Conservation (phyloP, 1,140 invertebrate species). For the Heliconius hermathena region DNA sequence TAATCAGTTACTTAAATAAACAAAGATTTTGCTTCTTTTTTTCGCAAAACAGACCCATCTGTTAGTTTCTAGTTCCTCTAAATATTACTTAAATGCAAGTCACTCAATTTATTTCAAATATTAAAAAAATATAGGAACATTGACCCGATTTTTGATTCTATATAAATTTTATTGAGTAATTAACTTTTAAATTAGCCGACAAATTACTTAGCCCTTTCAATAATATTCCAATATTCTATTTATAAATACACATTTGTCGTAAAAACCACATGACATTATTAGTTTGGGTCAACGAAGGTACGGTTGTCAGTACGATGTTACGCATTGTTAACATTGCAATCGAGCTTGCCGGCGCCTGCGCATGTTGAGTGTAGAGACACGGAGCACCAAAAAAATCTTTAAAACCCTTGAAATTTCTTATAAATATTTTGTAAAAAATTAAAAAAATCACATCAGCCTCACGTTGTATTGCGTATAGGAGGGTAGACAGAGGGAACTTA, state of each 20-base stretch:
- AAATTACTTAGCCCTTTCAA: background rate
- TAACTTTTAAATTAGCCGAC: background rate
- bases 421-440: background rate
- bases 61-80: too few relatives aligned
- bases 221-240: background rate
- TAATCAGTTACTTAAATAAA: background rate
- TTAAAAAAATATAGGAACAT: background rate
- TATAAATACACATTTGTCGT: background rate
- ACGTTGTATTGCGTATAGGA: too few relatives aligned
- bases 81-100: background rate
- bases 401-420: background rate
- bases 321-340: slow-evolving; percentile 64
- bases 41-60: background rate
- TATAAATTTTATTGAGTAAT: background rate
- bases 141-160: too few relatives aligned
- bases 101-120: background rate
- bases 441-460: too few relatives aligned
- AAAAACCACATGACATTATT: slow-evolving; percentile 14
- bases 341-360: slow-evolving; percentile 60
- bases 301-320: slow-evolving; percentile 68
- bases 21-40: background rate
- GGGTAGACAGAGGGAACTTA: too few relatives aligned
- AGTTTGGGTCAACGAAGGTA: slow-evolving; percentile 54
- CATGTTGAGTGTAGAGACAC: slow-evolving; percentile 8
- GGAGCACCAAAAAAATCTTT: background rate